Percentiles rank a stretch among this genome's conserved stretches.
Evolutionary conservation across 1,140 invertebrate species (phyloP).

Genomic region (Drosophila willistoni): DNA sequence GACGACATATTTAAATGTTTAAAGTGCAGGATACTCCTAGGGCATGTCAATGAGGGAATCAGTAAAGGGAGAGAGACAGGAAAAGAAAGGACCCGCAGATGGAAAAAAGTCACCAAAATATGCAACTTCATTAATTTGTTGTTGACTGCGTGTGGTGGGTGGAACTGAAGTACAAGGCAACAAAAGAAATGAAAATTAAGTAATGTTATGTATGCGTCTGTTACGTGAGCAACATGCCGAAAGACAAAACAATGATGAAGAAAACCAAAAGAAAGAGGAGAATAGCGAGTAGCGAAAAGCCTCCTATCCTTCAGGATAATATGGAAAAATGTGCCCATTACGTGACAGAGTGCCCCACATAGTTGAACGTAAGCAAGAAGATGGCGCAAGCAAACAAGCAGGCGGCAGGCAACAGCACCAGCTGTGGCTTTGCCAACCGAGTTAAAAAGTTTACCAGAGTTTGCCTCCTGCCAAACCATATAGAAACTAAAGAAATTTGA

Average conservation of each 20-base stretch:
- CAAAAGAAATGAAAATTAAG: slow-evolving; percentile 68
- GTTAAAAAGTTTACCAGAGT: slow-evolving; percentile 37
- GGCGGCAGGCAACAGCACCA: not conserved
- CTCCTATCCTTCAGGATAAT: slow-evolving; percentile 50
- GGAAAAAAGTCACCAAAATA: slow-evolving; percentile 42
- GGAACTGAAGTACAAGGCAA: slow-evolving; percentile 6
- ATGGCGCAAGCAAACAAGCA: too few species aligned
- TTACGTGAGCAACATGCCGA: slow-evolving; percentile 70
- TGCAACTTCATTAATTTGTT: slow-evolving; percentile 62
- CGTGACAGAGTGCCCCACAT: slow-evolving; percentile 58
- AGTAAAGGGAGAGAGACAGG: not conserved
- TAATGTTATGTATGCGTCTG: slow-evolving; percentile 79
- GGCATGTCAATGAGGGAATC: slow-evolving; percentile 7
- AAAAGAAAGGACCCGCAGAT: not conserved
- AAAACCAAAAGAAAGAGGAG: slow-evolving; percentile 4
- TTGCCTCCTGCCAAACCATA: not conserved
- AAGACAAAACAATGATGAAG: slow-evolving; percentile 12
- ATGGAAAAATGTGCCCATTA: slow-evolving; percentile 63
- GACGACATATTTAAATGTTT: slow-evolving; percentile 31
- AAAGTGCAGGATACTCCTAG: slow-evolving; percentile 22
- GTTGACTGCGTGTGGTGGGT: not conserved
- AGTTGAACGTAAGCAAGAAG: slow-evolving; percentile 19
- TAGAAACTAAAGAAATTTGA: slow-evolving; percentile 50
- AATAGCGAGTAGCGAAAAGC: slow-evolving; percentile 3
- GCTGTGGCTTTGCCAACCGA: slow-evolving; percentile 24